Evolutionary conservation across 2,113 vertebrate species (phyloP), one percentile per base, ranked within the genome.

Genomic region (Penelope pileata): DNA sequence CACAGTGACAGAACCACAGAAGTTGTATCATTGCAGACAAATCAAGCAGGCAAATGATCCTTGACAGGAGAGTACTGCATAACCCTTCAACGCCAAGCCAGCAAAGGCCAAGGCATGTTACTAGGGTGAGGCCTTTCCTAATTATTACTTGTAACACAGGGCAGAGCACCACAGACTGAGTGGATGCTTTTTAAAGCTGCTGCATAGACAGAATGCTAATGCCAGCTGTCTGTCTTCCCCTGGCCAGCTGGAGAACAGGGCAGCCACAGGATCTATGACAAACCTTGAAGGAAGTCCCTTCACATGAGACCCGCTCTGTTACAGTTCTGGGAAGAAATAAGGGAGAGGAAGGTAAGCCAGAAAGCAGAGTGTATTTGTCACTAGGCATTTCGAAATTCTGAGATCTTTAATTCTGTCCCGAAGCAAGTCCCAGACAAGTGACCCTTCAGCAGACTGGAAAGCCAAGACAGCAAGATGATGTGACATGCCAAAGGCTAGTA

Each of bases 101-200:
- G 67, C 15, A 30, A 27, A 87, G n/a, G 8, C 70, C 53, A 80
- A 7, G 7, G 34, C 70, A 6, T 1, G 4, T 10, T 62, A 51
- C 4, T 3, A 0, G 21, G 6, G 1, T 2, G 2, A 54, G 19
- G 36, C 6, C 27, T 16, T 1, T 1, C 32, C 32, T n/a, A 32
- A 58, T 58, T n/a, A 58, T n/a, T 58, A 32, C 54, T 45, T 3
- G 40, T 29, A 63, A 40, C 29, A 45, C 83, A 90, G 80, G 73
- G 50, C 80, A 84, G 47, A 74, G 60, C 51, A 45, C 12, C 29
- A 22, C 56, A 59, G 53, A 19, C 26, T 7, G 23, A 68, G 30
- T 8, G 22, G n/a, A 51, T 53, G 21, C 32, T 82, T 48, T 43
- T 34, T 51, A 48, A 74, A 82, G 91, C 80, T 73, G 77, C 56